Percentiles rank a stretch among this genome's conserved stretches.
Conservation (phyloP, 2,113 vertebrate genomes). For the Megaceryle torquata region DNA sequence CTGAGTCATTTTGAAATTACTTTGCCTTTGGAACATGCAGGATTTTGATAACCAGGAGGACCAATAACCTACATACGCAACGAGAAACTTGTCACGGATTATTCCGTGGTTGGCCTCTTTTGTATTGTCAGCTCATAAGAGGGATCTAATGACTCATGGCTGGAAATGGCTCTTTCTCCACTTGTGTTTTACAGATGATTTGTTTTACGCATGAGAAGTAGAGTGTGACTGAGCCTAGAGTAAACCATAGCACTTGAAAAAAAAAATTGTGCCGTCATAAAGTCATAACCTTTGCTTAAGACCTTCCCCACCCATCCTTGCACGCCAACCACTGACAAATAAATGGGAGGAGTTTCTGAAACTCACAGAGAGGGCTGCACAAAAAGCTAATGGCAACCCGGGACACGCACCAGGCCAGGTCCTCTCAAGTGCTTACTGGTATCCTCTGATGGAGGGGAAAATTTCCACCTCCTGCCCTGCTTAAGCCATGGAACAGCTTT, state of each 20-base stretch:
- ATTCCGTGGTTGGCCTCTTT: background rate
- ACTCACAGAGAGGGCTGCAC: background rate
- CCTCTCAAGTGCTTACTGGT: background rate
- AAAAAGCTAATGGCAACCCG: background rate
- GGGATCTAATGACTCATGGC: constrained; percentile 9
- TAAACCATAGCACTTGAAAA: background rate
- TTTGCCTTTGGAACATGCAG: background rate
- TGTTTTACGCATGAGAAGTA: background rate
- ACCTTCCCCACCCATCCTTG: background rate
- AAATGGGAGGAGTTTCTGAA: background rate
- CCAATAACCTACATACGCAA: background rate
- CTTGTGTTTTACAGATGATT: background rate
- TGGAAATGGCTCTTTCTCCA: background rate
- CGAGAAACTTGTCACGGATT: background rate
- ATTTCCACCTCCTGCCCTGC: background rate
- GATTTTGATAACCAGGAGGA: background rate
- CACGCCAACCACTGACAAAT: accelerated
- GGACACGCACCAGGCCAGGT: background rate
- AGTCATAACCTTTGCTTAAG: background rate
- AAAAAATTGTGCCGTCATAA: background rate
- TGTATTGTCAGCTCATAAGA: background rate
- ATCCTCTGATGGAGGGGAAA: background rate
- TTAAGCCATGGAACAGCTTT: background rate
- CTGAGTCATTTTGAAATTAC: background rate
- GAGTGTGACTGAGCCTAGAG: background rate